phyloP scores from a whole-genome alignment of 1,140 invertebrate species.

The Caenorhabditis latens region DNA sequence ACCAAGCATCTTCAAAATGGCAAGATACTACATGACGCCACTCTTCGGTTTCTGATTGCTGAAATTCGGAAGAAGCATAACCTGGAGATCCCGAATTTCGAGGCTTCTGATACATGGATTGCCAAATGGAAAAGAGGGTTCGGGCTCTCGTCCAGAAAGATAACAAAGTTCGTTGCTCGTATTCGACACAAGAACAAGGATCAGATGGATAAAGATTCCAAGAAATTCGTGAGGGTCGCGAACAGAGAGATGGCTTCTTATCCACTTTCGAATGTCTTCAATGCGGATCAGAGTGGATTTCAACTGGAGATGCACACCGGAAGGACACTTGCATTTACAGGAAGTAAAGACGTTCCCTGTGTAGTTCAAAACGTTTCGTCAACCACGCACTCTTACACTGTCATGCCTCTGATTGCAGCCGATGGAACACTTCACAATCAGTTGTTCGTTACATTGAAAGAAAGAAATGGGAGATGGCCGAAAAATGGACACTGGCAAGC shows the following conservation, averaged over 20 bases:
- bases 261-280: not conserved
- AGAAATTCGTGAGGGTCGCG: not conserved
- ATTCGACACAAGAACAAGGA: not conserved
- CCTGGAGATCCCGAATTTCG: not conserved
- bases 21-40: not conserved
- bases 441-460: not conserved
- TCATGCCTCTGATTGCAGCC: not conserved
- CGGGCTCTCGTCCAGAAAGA: not conserved
- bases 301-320: conserved; percentile 6
- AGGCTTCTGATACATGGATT: not conserved
- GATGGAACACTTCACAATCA: not conserved
- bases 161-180: not conserved
- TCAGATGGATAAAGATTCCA: not conserved
- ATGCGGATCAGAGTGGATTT: not conserved
- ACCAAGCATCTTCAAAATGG: not conserved
- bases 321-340: not conserved
- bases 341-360: not conserved
- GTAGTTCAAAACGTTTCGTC: not conserved
- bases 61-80: not conserved
- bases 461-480: not conserved
- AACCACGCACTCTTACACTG: not conserved
- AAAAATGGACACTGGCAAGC: not conserved
- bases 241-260: not conserved
- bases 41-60: not conserved
- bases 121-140: not conserved